Percentiles rank a stretch among this genome's conserved stretches.
These are phyloP conservation scores for Sycophaga agraensis DNA, from an alignment of 1,140 invertebrate genomes.

Conservation along the genomic window DNA sequence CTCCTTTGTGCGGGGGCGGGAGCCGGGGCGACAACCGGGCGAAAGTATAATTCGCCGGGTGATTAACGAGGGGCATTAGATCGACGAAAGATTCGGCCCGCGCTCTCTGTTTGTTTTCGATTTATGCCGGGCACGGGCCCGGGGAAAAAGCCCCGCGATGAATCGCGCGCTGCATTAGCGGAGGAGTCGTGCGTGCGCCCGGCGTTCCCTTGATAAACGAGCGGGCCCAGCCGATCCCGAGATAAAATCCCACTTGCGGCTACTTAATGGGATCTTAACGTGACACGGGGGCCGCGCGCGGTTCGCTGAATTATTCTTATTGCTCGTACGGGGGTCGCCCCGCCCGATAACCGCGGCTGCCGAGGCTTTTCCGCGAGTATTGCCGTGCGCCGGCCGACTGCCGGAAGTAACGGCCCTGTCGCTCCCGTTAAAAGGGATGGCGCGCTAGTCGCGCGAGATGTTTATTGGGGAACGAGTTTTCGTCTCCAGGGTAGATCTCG, in stretches of 20 bases:
- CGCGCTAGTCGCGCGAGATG: too few relatives aligned
- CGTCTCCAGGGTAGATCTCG: too few relatives aligned
- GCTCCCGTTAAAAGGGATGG: too few relatives aligned
- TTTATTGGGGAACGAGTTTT: too few relatives aligned
- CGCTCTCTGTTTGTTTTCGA: too few relatives aligned
- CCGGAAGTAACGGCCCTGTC: too few relatives aligned
- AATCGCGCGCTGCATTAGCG: too few relatives aligned
- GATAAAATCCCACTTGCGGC: slow-evolving; percentile 38
- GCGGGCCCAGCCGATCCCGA: neutral
- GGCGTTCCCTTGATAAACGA: slow-evolving; percentile 5
- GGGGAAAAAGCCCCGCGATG: too few relatives aligned
- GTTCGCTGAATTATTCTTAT: slow-evolving; percentile 40
- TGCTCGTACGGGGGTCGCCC: slow-evolving; percentile 19
- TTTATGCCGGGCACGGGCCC: neutral
- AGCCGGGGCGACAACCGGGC: neutral
- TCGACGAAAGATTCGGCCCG: neutral
- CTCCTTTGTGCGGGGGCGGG: neutral
- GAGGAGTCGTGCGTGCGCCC: neutral
- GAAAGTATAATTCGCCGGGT: neutral
- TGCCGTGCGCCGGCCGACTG: too few relatives aligned
- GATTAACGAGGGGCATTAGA: neutral
- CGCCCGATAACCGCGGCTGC: too few relatives aligned
- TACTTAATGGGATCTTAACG: slow-evolving; percentile 45
- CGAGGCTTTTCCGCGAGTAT: too few relatives aligned
- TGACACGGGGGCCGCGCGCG: slow-evolving; percentile 6